Evolutionary conservation across 2,113 vertebrate genomes (phyloP).

Genomic region (Rallus limicola): DNA sequence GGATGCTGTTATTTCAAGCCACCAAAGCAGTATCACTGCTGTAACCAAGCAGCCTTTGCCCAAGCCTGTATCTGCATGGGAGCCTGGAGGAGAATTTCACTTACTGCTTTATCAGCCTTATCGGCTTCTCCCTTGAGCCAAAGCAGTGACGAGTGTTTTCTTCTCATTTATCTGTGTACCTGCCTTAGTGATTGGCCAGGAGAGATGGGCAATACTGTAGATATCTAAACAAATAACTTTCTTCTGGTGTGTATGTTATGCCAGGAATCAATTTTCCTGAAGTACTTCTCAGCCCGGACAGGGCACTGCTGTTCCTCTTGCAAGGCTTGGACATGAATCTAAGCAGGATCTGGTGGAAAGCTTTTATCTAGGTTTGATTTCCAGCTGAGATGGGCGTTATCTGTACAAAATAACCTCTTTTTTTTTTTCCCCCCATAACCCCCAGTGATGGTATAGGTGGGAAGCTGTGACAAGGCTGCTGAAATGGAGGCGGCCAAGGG

Average conservation of each 20-base stretch:
- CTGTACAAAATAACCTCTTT: neutral
- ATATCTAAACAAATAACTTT: slow-evolving; percentile 40
- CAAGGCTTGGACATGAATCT: neutral
- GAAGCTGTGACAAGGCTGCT: neutral
- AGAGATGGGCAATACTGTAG: neutral
- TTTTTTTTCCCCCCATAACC: neutral
- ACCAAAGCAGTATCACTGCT: neutral
- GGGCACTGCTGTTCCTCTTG: neutral
- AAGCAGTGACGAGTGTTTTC: neutral
- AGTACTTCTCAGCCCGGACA: neutral
- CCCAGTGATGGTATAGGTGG: neutral
- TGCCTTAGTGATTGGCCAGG: neutral
- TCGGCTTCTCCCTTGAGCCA: slow-evolving; percentile 2
- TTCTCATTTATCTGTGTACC: slow-evolving; percentile 50
- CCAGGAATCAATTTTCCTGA: neutral
- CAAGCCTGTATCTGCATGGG: neutral
- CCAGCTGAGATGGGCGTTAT: neutral
- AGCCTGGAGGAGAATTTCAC: slow-evolving; percentile 41
- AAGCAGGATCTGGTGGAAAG: neutral
- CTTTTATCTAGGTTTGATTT: slow-evolving; percentile 5
- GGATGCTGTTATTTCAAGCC: neutral
- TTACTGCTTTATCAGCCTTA: slow-evolving; percentile 54
- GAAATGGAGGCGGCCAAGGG: neutral
- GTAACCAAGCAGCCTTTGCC: neutral
- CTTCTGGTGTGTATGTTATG: neutral